A percentile compares a stretch with the other conserved stretches of the same genome.
These are phyloP conservation scores for Halcyon malimbica DNA, from an alignment of 2,113 vertebrate species.

Conservation along the genomic window DNA sequence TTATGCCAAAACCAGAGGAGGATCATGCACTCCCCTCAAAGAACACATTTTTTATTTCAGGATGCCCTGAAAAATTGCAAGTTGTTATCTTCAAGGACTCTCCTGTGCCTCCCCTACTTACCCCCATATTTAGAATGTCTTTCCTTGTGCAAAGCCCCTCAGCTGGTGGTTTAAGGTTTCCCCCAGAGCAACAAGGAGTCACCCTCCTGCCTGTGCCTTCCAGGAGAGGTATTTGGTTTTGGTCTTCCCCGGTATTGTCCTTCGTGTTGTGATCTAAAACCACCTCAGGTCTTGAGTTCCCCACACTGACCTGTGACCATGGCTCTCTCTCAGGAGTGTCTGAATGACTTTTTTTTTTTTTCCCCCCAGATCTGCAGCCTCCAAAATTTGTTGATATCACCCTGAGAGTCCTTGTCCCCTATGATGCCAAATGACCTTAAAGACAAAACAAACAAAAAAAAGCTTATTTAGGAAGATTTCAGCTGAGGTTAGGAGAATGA, in stretches of 20 bases:
- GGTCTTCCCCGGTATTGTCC: neutral
- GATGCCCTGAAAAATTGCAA: neutral
- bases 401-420: neutral
- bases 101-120: neutral
- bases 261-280: neutral
- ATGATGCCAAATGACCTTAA: rapidly evolving
- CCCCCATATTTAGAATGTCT: neutral
- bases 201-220: neutral
- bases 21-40: neutral
- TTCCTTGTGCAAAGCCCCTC: neutral
- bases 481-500: neutral
- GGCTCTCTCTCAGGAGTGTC: neutral
- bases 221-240: neutral
- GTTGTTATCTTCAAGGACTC: neutral
- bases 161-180: neutral
- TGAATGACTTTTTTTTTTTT: neutral
- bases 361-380: neutral
- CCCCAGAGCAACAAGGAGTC: neutral
- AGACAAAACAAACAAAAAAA: neutral
- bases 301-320: neutral
- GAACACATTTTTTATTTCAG: neutral
- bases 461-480: neutral
- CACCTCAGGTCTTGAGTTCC: neutral
- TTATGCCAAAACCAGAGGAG: neutral
- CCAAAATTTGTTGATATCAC: neutral